These are phyloP conservation scores for Pseudanteris insignis DNA, from an alignment of 2,888 invertebrate genomes.

Conservation along the genomic window DNA sequence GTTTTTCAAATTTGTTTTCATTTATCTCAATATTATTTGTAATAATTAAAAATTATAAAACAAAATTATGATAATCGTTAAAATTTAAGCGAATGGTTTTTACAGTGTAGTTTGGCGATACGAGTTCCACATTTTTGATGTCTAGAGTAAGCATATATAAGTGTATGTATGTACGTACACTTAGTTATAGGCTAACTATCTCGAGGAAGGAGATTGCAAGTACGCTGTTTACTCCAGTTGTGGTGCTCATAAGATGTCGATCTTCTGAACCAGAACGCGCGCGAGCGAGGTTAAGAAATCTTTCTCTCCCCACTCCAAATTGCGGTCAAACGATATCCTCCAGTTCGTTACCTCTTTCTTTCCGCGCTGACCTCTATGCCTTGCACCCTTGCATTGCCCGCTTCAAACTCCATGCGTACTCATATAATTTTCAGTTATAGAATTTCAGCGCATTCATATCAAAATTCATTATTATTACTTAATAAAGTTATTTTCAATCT, in stretches of 20 bases:
- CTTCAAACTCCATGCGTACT: too few species aligned
- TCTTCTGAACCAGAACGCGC: conserved; percentile 9
- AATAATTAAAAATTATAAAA: too few species aligned
- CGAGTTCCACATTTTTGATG: too few species aligned
- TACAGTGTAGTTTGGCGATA: too few species aligned
- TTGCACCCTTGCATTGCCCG: background rate
- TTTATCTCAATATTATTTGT: too few species aligned
- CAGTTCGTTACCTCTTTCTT: conserved; percentile 40
- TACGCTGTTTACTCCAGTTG: conserved; percentile 33
- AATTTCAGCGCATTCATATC: too few species aligned
- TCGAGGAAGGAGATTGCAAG: conserved; percentile 3
- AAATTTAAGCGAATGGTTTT: too few species aligned
- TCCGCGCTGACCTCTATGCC: conserved; percentile 14
- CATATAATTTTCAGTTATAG: too few species aligned
- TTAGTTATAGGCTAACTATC: background rate
- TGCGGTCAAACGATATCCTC: conserved; percentile 37
- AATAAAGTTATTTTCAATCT: too few species aligned
- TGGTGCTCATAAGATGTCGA: conserved; percentile 23
- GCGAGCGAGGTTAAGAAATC: conserved; percentile 28
- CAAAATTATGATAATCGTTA: too few species aligned
- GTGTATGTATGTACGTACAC: background rate
- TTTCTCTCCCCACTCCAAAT: conserved; percentile 27
- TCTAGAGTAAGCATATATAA: background rate
- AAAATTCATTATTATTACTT: too few species aligned
- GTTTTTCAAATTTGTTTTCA: too few species aligned